Evolutionary conservation across 2,113 vertebrate species (phyloP), one percentile per base, ranked within the genome.

Genomic region (Meriones unguiculatus): DNA sequence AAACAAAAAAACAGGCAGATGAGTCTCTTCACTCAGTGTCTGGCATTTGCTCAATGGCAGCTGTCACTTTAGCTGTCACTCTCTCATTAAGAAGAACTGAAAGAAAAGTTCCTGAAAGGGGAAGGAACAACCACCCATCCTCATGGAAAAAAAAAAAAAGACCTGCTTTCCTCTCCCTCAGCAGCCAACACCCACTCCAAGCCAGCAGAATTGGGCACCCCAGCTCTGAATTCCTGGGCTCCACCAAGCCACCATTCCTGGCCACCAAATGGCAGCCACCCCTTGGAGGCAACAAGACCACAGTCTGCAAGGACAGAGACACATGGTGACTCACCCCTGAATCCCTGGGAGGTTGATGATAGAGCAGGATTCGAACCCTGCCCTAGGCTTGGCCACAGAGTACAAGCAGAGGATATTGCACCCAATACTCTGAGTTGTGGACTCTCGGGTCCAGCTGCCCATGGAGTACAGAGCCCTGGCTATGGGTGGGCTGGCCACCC

Each of bases 241-340:
- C 73, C 30, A 89, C 46, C 24, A 76, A 70, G 32, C 12, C 15
- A 78, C 20, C 70, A 20, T 59, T 88, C 78, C 6, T 32, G 2
- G n/a, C 5, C 67, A n/a, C 86, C 86, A 54, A 89, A 52, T 18
- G 15, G 18, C 78, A 72, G 46, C 67, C 17, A 38, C 62, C 72
- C 87, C 85, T 94, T 30, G 4, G 25, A 78, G 38, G 46, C 78
- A 17, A 32, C 22, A 18, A 50, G 38, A 85, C 41, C 14, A 30
- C 67, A 70, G 5, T 70, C 72, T 17, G 32, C 75, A 70, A 65
- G 77, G 24, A 62, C 59, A 25, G 65, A 95, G 85, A 62, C 76
- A 28, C 20, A 57, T 20, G 18, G 65, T 30, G 50, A 97, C 93
- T 97, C 76, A 97, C 97, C 95, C 80, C 64, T 76, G 69, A n/a